Percentiles rank a stretch among this genome's conserved stretches.
Evolutionary conservation across 1,140 invertebrate species (phyloP).

Genomic region (Drosophila pseudoobscura): DNA sequence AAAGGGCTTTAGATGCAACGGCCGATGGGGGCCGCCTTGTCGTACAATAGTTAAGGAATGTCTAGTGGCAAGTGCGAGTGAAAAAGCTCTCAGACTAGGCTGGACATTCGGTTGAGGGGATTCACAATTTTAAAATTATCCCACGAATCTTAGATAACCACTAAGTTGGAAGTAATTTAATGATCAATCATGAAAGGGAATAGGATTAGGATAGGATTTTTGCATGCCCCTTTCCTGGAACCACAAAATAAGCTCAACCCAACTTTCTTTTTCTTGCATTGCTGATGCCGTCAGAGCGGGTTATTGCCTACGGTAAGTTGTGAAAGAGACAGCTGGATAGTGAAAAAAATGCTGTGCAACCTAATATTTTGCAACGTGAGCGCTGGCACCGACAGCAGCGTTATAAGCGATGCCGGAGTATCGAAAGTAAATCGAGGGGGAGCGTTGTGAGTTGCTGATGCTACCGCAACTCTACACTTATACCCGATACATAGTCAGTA

Average conservation of each 20-base stretch:
- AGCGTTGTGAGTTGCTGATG: too few relatives aligned
- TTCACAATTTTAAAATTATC: too few relatives aligned
- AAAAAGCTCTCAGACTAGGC: too few relatives aligned
- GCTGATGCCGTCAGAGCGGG: constrained; percentile 1
- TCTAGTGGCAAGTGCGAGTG: too few relatives aligned
- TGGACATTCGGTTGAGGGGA: too few relatives aligned
- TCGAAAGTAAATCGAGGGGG: constrained; percentile 54
- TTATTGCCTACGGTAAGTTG: constrained; percentile 15
- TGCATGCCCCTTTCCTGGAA: constrained; percentile 27
- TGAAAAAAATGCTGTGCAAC: constrained; percentile 21
- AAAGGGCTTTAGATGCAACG: constrained; percentile 50
- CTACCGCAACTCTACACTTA: too few relatives aligned
- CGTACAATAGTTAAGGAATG: not conserved
- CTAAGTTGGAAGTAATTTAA: too few relatives aligned
- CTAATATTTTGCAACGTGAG: constrained; percentile 63
- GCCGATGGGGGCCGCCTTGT: constrained; percentile 25
- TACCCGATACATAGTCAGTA: too few relatives aligned
- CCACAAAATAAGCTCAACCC: constrained; percentile 69
- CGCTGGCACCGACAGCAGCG: constrained; percentile 16
- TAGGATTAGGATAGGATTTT: too few relatives aligned
- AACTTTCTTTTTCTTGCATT: constrained; percentile 65
- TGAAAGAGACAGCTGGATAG: constrained; percentile 7
- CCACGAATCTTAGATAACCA: too few relatives aligned
- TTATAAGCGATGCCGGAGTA: constrained; percentile 42
- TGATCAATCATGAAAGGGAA: too few relatives aligned